These are phyloP conservation scores for Rhopilema esculentum DNA, from an alignment of 30 jellyfish, hydroid and myxozoan species.

Conservation along the genomic window DNA sequence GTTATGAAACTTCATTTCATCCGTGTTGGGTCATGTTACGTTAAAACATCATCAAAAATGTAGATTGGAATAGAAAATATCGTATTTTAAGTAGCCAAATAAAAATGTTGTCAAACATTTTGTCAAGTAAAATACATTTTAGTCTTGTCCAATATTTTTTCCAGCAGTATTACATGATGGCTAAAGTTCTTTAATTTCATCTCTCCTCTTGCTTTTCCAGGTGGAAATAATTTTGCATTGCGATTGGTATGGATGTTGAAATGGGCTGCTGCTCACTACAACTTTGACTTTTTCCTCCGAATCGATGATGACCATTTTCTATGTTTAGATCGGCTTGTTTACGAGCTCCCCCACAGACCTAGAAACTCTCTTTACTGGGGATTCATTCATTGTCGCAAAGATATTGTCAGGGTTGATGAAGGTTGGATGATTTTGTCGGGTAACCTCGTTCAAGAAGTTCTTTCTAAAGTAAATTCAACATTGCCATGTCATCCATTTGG, in stretches of 20 bases:
- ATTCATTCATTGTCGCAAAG: conserved; percentile 78
- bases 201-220: conserved; percentile 32
- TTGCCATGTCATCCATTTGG: conserved; percentile 95
- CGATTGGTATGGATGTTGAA: conserved; percentile 93
- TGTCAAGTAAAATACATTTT: too few species aligned
- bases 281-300: conserved; percentile 83
- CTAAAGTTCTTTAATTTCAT: not conserved
- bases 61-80: too few species aligned
- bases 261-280: conserved; percentile 71
- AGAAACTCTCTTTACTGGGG: conserved; percentile 90
- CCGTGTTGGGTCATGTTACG: too few species aligned
- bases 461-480: conserved; percentile 66
- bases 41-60: too few species aligned
- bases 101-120: too few species aligned
- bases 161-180: not conserved
- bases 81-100: too few species aligned
- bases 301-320: conserved; percentile 91
- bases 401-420: conserved; percentile 90
- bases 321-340: conserved; percentile 80
- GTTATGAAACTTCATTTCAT: too few species aligned
- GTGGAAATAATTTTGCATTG: conserved; percentile 82
- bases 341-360: conserved; percentile 88
- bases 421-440: conserved; percentile 92
- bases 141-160: too few species aligned
- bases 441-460: conserved; percentile 78